phyloP scores from a whole-genome alignment of 2,797 vertebrate species.

The Phataginus tricuspis region DNA sequence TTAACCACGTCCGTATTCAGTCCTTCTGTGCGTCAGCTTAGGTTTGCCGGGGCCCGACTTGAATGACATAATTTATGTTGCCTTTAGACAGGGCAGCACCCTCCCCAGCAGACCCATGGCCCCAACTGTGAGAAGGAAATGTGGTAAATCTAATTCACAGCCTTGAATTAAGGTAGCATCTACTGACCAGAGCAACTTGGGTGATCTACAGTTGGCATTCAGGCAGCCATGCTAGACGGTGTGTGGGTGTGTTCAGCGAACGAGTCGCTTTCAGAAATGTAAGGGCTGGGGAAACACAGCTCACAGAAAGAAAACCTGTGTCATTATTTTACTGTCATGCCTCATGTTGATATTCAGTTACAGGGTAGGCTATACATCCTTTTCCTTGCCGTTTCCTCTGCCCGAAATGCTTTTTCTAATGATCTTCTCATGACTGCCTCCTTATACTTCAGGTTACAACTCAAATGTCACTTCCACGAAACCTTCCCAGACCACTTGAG shows the following conservation, averaged over 20 bases:
- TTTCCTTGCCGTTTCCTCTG: not conserved
- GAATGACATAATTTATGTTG: not conserved
- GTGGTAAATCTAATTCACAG: not conserved
- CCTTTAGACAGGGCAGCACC: not conserved
- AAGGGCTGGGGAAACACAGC: not conserved
- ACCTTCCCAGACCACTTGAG: not conserved
- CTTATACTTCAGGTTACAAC: not conserved
- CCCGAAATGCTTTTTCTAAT: not conserved
- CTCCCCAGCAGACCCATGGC: not conserved
- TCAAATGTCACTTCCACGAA: not conserved
- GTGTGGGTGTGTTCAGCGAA: not conserved
- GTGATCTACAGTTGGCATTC: not conserved
- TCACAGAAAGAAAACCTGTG: not conserved
- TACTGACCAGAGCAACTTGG: not conserved
- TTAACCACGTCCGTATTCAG: not conserved
- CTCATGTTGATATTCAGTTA: not conserved
- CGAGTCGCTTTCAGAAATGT: not conserved
- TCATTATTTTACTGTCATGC: not conserved
- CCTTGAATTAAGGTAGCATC: not conserved
- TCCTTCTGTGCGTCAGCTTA: not conserved
- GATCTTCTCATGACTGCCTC: not conserved
- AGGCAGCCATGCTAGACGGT: not conserved
- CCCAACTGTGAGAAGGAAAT: not conserved
- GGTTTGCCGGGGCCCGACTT: constrained; percentile 4
- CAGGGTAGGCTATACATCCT: not conserved